phyloP scores from a whole-genome alignment of 53 echinoderm and acorn worm species.

The Holothuria scabra region DNA sequence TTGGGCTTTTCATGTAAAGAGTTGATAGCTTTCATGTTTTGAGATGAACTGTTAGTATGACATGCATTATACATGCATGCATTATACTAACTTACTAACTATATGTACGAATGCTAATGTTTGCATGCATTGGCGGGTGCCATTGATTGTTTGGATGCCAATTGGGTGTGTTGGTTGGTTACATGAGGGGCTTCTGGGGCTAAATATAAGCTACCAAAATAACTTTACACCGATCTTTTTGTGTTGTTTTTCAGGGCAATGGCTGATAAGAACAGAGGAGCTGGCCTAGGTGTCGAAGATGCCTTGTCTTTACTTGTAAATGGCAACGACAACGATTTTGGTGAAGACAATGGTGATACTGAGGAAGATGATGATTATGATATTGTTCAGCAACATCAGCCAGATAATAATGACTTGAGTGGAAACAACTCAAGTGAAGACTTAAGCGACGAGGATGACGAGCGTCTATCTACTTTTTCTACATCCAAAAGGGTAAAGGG shows the following conservation, averaged over 20 bases:
- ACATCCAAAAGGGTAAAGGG: constrained; percentile 5
- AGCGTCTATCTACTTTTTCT: not conserved
- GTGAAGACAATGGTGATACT: not conserved
- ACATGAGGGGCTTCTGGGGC: not conserved
- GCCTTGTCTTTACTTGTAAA: not conserved
- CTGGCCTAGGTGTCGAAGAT: not conserved
- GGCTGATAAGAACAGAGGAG: constrained; percentile 1
- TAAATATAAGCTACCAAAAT: not conserved
- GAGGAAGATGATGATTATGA: constrained; percentile 4
- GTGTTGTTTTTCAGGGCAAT: not conserved
- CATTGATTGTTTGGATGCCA: no score
- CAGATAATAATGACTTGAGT: constrained; percentile 1
- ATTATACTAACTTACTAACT: no score
- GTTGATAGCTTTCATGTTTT: no score
- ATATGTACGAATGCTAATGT: no score
- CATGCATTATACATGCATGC: no score
- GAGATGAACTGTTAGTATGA: no score
- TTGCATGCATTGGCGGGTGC: no score
- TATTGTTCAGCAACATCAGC: not conserved
- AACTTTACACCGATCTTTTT: not conserved
- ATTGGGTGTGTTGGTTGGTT: no score
- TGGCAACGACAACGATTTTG: constrained; percentile 2
- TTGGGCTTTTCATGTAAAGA: no score
- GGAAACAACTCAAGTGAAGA: not conserved
- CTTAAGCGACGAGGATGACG: constrained; percentile 1